Conservation (phyloP, 2,888 invertebrate species). For the Tenthredo distinguenda region DNA sequence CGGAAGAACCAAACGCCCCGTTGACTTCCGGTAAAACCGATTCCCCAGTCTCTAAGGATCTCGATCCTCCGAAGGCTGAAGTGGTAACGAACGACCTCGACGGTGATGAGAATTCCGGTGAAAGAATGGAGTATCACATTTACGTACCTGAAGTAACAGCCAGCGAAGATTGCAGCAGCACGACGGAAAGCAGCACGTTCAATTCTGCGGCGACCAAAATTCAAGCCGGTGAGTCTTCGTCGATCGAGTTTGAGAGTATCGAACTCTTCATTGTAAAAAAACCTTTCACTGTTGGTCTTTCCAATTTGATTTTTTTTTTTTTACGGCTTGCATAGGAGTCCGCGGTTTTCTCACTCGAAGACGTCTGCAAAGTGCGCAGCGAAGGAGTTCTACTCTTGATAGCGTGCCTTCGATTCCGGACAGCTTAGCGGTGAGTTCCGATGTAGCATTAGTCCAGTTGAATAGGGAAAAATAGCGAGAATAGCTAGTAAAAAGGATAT, state of each 20-base stretch:
- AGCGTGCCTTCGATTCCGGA: slow-evolving; percentile 67
- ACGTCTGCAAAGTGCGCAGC: slow-evolving; percentile 62
- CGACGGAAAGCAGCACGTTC: slow-evolving; percentile 63
- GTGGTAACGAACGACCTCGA: slow-evolving; percentile 53
- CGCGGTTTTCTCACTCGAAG: slow-evolving; percentile 70
- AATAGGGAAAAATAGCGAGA: slow-evolving; percentile 8
- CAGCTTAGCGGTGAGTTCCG: slow-evolving; percentile 63
- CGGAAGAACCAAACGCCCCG: neutral
- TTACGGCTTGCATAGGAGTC: slow-evolving; percentile 63
- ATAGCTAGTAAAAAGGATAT: neutral
- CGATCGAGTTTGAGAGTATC: neutral
- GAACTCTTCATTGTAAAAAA: neutral
- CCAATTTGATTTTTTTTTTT: neutral
- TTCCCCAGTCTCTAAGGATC: neutral
- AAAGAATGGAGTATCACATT: slow-evolving; percentile 61
- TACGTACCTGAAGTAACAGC: slow-evolving; percentile 59
- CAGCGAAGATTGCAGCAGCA: slow-evolving; percentile 56
- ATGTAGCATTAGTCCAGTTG: neutral
- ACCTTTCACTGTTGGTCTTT: neutral
- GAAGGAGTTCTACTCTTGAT: slow-evolving; percentile 63
- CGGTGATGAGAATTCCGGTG: slow-evolving; percentile 22
- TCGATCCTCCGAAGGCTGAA: slow-evolving; percentile 51
- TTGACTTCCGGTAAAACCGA: slow-evolving; percentile 12
- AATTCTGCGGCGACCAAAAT: slow-evolving; percentile 67
- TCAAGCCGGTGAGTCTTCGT: slow-evolving; percentile 66